Evolutionary conservation across 2,888 invertebrate genomes (phyloP).

Genomic region (Tanytarsus gracilentus): DNA sequence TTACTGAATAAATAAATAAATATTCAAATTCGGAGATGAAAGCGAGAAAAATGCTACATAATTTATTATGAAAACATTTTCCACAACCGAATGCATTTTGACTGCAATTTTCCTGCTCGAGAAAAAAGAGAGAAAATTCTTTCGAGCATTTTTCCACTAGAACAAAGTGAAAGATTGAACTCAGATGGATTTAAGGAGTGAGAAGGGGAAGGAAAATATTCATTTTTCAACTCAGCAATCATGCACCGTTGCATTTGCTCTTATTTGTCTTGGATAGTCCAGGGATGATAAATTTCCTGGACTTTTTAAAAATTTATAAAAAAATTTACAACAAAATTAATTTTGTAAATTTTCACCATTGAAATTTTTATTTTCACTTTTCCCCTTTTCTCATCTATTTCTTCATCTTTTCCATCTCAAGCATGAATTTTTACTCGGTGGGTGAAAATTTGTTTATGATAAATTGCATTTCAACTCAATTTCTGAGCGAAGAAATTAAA

Average conservation of each 20-base stretch:
- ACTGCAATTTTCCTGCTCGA: not conserved
- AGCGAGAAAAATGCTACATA: conserved; percentile 15
- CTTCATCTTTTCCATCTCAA: not conserved
- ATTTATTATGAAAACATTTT: conserved; percentile 12
- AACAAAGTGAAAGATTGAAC: not conserved
- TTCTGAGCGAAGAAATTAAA: too few species aligned
- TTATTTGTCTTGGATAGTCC: too few species aligned
- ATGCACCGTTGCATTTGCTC: conserved; percentile 12
- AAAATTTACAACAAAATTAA: too few species aligned
- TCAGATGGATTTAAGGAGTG: not conserved
- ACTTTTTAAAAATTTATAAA: too few species aligned
- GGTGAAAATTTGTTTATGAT: not conserved
- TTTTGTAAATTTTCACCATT: too few species aligned
- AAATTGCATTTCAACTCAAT: conserved; percentile 23
- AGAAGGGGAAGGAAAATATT: conserved; percentile 3
- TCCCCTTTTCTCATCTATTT: too few species aligned
- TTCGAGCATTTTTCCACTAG: too few species aligned
- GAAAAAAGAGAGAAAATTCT: too few species aligned
- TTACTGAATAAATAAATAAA: conserved; percentile 14
- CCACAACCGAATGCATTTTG: conserved; percentile 5
- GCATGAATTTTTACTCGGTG: not conserved
- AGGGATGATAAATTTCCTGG: too few species aligned
- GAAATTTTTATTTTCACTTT: too few species aligned
- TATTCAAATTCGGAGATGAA: not conserved
- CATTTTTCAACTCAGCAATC: conserved; percentile 21